phyloP scores from a whole-genome alignment of 2,113 vertebrate genomes.

The Variabilichromis moorii region DNA sequence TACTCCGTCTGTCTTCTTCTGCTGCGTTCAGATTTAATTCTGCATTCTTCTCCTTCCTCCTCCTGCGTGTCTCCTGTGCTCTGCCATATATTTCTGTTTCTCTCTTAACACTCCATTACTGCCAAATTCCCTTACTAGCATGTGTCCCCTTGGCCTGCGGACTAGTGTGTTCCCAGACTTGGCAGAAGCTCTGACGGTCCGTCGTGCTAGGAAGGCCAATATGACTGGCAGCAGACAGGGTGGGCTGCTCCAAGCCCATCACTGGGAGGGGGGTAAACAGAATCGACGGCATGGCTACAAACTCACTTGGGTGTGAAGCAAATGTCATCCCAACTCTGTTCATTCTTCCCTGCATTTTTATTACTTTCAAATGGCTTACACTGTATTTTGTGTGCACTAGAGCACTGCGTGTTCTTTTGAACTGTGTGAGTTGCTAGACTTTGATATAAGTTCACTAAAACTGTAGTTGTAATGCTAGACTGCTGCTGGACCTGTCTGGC shows the following conservation, averaged over 20 bases:
- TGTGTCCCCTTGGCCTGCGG: constrained; percentile 28
- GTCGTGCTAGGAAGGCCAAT: constrained; percentile 18
- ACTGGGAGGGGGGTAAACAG: not conserved
- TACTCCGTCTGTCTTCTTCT: not conserved
- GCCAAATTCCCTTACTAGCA: constrained; percentile 48
- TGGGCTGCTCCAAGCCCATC: constrained; percentile 43
- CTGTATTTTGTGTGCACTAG: not conserved
- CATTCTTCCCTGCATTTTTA: not conserved
- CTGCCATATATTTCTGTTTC: not conserved
- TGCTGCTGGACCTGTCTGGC: not conserved
- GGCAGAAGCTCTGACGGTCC: constrained; percentile 23
- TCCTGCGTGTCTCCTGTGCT: not conserved
- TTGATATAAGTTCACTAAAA: not conserved
- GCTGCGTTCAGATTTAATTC: not conserved
- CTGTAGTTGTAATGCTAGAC: not conserved
- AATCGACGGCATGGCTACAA: not conserved
- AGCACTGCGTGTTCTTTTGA: not conserved
- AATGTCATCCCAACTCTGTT: constrained; percentile 35
- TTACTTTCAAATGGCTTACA: constrained; percentile 19
- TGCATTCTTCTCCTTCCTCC: not conserved
- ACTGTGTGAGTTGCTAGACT: not conserved
- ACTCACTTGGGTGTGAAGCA: constrained; percentile 43
- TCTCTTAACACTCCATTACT: constrained; percentile 2
- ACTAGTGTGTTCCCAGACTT: constrained; percentile 6
- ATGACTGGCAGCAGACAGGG: constrained; percentile 45